A percentile compares a stretch with the other conserved stretches of the same genome.
These are phyloP conservation scores for Clarias platycephalus DNA, from an alignment of 2,797 vertebrate species.

Conservation along the genomic window DNA sequence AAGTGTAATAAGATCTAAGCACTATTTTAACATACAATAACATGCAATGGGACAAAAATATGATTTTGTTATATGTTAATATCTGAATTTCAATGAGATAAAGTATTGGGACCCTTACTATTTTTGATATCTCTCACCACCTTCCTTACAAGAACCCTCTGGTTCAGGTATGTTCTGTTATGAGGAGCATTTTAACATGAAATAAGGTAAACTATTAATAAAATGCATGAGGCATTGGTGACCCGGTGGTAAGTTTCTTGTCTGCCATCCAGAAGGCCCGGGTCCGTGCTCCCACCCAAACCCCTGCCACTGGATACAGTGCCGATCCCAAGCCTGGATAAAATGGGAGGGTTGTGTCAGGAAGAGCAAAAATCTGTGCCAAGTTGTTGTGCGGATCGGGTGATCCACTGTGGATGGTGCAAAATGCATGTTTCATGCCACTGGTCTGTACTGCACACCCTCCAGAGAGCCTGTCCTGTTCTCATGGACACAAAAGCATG, in stretches of 20 bases:
- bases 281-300: no score
- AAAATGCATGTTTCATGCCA: neutral
- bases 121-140: neutral
- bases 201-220: neutral
- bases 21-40: neutral
- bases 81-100: neutral
- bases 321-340: no score
- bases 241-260: no score
- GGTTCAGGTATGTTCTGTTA: neutral
- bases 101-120: neutral
- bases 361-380: no score
- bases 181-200: neutral
- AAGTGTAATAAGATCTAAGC: neutral
- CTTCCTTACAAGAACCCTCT: neutral
- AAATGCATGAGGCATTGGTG: neutral
- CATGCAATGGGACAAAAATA: neutral
- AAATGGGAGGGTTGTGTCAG: no score
- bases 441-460: neutral
- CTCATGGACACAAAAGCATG: neutral
- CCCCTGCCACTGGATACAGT: no score
- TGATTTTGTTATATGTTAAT: neutral
- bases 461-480: neutral
- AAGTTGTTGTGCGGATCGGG: no score
- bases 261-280: no score
- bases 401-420: no score